A percentile compares a stretch with the other conserved stretches of the same genome.
Conservation (phyloP, 2,113 vertebrate species). For the Crocuta crocuta region DNA sequence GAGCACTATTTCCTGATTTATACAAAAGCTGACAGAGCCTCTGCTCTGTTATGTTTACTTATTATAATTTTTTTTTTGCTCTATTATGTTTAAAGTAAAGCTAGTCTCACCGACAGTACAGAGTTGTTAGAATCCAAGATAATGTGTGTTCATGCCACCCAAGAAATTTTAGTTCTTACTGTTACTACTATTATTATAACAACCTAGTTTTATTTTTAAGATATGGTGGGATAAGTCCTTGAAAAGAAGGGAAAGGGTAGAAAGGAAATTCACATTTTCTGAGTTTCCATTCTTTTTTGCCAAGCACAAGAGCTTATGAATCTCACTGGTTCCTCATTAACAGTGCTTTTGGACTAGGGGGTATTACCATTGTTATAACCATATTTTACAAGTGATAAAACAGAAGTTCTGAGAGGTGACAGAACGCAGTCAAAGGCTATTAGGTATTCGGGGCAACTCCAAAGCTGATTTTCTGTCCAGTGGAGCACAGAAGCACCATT, state of each 20-base stretch:
- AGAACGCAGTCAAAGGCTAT: neutral
- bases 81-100: neutral
- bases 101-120: neutral
- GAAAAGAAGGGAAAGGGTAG: neutral
- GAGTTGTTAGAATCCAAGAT: neutral
- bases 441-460: neutral
- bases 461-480: neutral
- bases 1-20: neutral
- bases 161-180: neutral
- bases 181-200: neutral
- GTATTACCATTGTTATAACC: neutral
- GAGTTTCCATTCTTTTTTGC: neutral
- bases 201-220: neutral
- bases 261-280: neutral
- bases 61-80: neutral
- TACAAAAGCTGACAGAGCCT: neutral
- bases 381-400: neutral
- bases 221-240: neutral
- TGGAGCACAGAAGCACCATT: neutral
- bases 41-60: too few relatives aligned
- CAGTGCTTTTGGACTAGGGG: neutral
- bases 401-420: neutral
- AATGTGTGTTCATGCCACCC: rapidly evolving
- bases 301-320: neutral
- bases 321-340: neutral